These are phyloP conservation scores for Cyprinodon variegatus DNA, from an alignment of 2,113 vertebrate genomes.

Conservation along the genomic window DNA sequence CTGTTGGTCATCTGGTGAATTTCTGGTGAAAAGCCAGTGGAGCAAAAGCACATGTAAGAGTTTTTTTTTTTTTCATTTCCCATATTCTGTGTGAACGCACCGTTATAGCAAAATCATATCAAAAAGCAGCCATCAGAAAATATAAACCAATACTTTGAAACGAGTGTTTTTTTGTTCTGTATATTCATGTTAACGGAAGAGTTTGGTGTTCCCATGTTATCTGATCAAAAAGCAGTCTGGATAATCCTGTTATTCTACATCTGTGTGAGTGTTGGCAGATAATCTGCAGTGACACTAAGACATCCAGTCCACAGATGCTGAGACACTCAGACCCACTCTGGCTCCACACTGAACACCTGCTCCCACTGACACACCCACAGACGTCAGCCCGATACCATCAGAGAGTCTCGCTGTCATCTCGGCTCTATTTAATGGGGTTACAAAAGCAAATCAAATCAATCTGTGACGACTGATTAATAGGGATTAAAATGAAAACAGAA, in stretches of 20 bases:
- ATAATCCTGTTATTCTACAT: constrained; percentile 32
- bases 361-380: constrained; percentile 3
- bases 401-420: not conserved
- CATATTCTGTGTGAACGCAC: no score
- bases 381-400: constrained; percentile 22
- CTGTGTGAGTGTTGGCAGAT: constrained; percentile 26
- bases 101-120: no score
- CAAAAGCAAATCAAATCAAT: not conserved
- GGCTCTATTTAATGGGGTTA: not conserved
- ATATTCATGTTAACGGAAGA: no score
- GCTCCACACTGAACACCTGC: constrained; percentile 37
- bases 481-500: not conserved
- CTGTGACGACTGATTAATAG: not conserved
- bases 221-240: constrained; percentile 37
- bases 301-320: constrained; percentile 38
- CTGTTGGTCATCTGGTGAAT: no score
- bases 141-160: no score
- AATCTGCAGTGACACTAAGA: constrained; percentile 48
- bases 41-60: no score
- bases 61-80: no score
- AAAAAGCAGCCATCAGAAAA: no score
- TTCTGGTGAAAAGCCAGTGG: no score
- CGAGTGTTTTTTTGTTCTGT: no score
- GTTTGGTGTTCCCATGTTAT: not conserved
- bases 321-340: constrained; percentile 1